Evolutionary conservation across 2,888 invertebrate genomes (phyloP).

Genomic region (Mylabris sibirica): DNA sequence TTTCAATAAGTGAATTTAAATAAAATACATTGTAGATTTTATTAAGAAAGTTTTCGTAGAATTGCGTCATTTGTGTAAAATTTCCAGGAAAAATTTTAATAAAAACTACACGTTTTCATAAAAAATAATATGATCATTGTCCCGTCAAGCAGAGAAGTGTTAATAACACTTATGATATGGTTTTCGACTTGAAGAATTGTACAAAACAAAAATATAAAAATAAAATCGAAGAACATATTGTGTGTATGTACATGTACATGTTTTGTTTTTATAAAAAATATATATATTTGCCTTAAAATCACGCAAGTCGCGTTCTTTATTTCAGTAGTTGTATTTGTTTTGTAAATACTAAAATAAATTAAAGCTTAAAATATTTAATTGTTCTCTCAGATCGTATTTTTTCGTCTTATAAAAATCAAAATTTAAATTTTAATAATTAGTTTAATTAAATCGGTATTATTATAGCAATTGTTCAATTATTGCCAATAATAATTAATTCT

Average conservation of each 20-base stretch:
- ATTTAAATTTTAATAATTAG: background rate
- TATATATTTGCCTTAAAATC: background rate
- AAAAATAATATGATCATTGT: background rate
- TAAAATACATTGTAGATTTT: background rate
- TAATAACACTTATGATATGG: background rate
- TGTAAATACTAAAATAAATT: background rate
- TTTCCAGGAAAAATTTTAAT: background rate
- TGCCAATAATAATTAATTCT: too few species aligned
- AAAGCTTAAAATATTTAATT: background rate
- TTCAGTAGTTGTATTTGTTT: background rate
- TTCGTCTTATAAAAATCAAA: background rate
- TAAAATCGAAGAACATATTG: background rate
- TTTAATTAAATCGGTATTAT: background rate
- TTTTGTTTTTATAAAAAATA: background rate
- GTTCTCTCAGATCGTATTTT: background rate
- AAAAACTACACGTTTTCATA: background rate
- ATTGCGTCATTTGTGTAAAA: conserved; percentile 1
- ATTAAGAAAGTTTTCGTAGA: background rate
- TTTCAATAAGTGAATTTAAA: too few species aligned
- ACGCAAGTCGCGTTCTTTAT: background rate
- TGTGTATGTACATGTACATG: background rate
- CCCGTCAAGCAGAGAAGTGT: background rate
- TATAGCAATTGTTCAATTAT: background rate
- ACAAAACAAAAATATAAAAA: background rate
- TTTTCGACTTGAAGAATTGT: background rate